A percentile compares a stretch with the other conserved stretches of the same genome.
Conservation (phyloP, 2,113 vertebrate species). For the Cottus gobio region DNA sequence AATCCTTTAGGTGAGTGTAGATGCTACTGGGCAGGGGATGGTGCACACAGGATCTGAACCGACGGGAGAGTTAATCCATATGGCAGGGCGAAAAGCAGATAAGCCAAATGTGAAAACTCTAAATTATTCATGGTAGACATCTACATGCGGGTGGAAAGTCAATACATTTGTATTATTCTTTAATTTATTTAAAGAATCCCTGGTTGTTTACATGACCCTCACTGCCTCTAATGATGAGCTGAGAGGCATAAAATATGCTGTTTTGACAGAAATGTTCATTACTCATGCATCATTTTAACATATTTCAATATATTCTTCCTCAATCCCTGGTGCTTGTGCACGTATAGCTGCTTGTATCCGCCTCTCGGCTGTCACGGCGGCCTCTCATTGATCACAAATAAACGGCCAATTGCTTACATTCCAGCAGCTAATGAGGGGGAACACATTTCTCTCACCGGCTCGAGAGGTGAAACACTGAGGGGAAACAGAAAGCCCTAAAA, state of each 20-base stretch:
- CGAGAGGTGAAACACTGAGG: slow-evolving; percentile 22
- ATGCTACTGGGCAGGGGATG: background rate
- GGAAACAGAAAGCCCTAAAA: slow-evolving; percentile 32
- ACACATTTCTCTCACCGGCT: slow-evolving; percentile 23
- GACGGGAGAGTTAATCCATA: background rate
- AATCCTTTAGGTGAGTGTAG: too few relatives aligned
- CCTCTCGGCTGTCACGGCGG: slow-evolving; percentile 21
- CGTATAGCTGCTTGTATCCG: background rate
- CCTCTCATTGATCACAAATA: slow-evolving; percentile 46
- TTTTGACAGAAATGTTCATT: slow-evolving; percentile 33
- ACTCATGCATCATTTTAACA: slow-evolving; percentile 14
- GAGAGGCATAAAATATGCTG: slow-evolving; percentile 12
- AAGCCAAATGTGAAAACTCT: slow-evolving; percentile 3
- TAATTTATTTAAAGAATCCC: slow-evolving; percentile 8
- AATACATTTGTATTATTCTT: slow-evolving; percentile 33
- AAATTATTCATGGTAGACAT: slow-evolving; percentile 56
- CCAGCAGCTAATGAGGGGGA: slow-evolving; percentile 51
- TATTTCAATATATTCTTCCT: slow-evolving; percentile 11
- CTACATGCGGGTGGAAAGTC: background rate
- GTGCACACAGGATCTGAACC: background rate
- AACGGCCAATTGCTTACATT: slow-evolving; percentile 33
- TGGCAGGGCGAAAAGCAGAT: background rate
- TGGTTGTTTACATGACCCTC: slow-evolving; percentile 7
- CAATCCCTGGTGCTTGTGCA: background rate
- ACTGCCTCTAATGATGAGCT: background rate